Evolutionary conservation across 2,888 invertebrate genomes (phyloP).

Genomic region (Sturmia bella): DNA sequence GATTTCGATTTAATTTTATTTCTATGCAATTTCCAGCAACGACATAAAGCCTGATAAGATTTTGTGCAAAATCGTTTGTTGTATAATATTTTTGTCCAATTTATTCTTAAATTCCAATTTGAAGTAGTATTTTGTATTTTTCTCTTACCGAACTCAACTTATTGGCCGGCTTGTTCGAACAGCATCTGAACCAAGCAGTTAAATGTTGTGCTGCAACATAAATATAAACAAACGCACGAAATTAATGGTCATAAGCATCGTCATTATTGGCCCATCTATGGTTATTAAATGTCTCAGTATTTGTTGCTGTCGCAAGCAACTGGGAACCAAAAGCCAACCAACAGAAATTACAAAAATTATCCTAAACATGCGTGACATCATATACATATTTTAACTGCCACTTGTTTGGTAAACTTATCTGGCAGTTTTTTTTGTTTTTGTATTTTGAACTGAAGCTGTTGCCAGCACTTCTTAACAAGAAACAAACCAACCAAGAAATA

Average conservation of each 20-base stretch:
- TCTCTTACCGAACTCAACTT: neutral
- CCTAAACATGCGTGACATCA: constrained; percentile 67
- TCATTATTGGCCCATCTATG: constrained; percentile 66
- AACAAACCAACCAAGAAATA: constrained; percentile 14
- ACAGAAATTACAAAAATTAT: constrained; percentile 56
- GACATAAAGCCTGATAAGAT: neutral
- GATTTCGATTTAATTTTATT: no score
- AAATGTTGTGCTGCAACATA: constrained; percentile 9
- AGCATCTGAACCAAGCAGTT: neutral
- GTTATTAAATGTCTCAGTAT: constrained; percentile 62
- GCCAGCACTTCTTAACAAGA: constrained; percentile 21
- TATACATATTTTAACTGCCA: constrained; percentile 65
- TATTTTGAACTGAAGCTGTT: constrained; percentile 35
- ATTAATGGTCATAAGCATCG: constrained; percentile 62
- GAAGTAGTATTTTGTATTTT: neutral
- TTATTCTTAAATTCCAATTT: constrained; percentile 1
- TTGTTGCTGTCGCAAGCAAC: constrained; percentile 57
- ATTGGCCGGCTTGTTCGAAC: constrained; percentile 5
- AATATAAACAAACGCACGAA: neutral
- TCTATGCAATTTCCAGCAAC: neutral
- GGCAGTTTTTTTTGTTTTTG: constrained; percentile 33
- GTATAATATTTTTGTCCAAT: neutral
- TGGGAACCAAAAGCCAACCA: constrained; percentile 41
- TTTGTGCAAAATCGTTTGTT: neutral
- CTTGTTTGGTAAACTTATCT: constrained; percentile 67